Percentiles rank a stretch among this genome's conserved stretches.
phyloP scores from a whole-genome alignment of 53 echinoderm and acorn worm genomes.

The Holothuria leucospilota region DNA sequence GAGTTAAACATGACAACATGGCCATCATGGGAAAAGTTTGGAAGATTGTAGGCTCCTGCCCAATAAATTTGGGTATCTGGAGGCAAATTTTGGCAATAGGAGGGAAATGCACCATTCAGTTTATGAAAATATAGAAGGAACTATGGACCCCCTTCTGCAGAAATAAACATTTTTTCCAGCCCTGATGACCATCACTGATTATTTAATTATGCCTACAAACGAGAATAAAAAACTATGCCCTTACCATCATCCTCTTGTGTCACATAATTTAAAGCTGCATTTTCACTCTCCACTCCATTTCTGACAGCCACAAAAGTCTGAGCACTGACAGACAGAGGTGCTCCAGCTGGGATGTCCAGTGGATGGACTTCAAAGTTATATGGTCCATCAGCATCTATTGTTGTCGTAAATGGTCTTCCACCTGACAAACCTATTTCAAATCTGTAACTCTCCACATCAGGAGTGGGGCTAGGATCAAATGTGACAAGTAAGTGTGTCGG shows the following conservation, averaged over 20 bases:
- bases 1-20: too few relatives aligned
- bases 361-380: background rate
- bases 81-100: too few relatives aligned
- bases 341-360: background rate
- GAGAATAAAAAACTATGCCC: too few relatives aligned
- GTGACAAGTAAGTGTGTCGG: conserved; percentile 5
- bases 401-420: background rate
- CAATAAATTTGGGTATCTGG: too few relatives aligned
- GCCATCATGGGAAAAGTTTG: too few relatives aligned
- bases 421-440: background rate
- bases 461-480: background rate
- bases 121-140: too few relatives aligned
- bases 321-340: background rate
- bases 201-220: too few relatives aligned
- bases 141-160: too few relatives aligned
- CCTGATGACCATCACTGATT: too few relatives aligned
- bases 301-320: background rate
- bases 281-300: background rate
- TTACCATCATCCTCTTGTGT: background rate
- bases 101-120: too few relatives aligned
- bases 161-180: too few relatives aligned
- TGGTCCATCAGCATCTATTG: background rate
- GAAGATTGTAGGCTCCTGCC: too few relatives aligned
- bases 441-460: background rate
- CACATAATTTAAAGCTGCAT: background rate